Percentiles rank a stretch among this genome's conserved stretches.
Evolutionary conservation across 1,140 invertebrate genomes (phyloP).

Genomic region (Sitophilus oryzae): DNA sequence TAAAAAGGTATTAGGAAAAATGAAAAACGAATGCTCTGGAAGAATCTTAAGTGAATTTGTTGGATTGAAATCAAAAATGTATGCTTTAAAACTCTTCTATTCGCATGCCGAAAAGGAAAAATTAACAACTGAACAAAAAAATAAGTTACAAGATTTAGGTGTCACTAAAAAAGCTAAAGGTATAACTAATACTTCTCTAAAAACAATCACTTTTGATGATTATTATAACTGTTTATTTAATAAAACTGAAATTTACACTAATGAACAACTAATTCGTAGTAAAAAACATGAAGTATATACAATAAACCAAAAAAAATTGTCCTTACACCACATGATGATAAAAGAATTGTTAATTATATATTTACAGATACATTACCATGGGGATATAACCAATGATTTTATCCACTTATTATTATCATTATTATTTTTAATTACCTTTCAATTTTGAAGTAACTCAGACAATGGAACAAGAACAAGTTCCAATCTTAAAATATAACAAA

Average conservation of each 20-base stretch:
- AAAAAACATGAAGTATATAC: too few species aligned
- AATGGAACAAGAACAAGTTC: too few species aligned
- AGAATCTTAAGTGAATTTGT: too few species aligned
- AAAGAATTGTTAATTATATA: too few species aligned
- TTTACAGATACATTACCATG: too few species aligned
- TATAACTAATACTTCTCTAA: conserved; percentile 26
- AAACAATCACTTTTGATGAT: conserved; percentile 30
- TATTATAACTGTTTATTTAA: conserved; percentile 27
- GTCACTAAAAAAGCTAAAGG: neutral
- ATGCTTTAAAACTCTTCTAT: conserved; percentile 28
- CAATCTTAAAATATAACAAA: too few species aligned
- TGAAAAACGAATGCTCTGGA: neutral
- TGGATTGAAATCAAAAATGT: neutral
- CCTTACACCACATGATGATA: too few species aligned
- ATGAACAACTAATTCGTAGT: too few species aligned
- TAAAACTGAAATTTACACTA: conserved; percentile 15
- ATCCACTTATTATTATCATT: too few species aligned
- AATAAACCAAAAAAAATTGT: too few species aligned
- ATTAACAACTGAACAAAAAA: neutral
- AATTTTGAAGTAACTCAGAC: too few species aligned
- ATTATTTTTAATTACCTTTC: too few species aligned
- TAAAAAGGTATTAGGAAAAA: conserved; percentile 34
- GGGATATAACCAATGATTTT: neutral
- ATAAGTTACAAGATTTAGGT: neutral
- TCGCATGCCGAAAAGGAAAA: neutral